Conservation (phyloP, 2,888 invertebrate genomes). For the Apamea crenata region DNA sequence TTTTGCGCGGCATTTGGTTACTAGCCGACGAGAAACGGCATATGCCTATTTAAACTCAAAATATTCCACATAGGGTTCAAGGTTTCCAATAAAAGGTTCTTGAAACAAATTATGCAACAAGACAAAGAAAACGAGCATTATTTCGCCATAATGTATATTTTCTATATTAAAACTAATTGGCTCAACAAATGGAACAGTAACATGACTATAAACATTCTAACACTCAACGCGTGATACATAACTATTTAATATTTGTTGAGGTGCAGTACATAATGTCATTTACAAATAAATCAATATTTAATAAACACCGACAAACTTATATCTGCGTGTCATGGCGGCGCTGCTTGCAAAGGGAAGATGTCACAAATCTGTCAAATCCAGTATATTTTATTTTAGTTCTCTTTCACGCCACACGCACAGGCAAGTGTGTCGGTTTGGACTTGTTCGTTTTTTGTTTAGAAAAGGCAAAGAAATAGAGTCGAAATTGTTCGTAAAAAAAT, state of each 20-base stretch:
- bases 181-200: constrained; percentile 81
- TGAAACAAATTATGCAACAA: neutral
- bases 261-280: constrained; percentile 39
- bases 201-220: constrained; percentile 77
- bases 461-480: neutral
- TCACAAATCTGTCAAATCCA: neutral
- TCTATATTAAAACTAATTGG: constrained; percentile 72
- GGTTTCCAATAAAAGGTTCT: constrained; percentile 31
- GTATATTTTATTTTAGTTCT: neutral
- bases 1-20: neutral
- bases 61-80: constrained; percentile 2
- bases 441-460: neutral
- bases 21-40: neutral
- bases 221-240: constrained; percentile 70
- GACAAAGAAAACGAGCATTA: constrained; percentile 42
- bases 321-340: neutral
- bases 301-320: neutral
- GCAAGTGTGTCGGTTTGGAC: neutral
- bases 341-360: neutral
- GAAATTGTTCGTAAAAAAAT: constrained; percentile 5
- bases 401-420: constrained; percentile 2
- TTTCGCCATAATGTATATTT: constrained; percentile 65
- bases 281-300: constrained; percentile 12
- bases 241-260: constrained; percentile 54
- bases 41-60: neutral